Percentiles rank a stretch among this genome's conserved stretches.
These are phyloP conservation scores for Pristis pectinata DNA, from an alignment of 2,797 vertebrate species.

Conservation along the genomic window DNA sequence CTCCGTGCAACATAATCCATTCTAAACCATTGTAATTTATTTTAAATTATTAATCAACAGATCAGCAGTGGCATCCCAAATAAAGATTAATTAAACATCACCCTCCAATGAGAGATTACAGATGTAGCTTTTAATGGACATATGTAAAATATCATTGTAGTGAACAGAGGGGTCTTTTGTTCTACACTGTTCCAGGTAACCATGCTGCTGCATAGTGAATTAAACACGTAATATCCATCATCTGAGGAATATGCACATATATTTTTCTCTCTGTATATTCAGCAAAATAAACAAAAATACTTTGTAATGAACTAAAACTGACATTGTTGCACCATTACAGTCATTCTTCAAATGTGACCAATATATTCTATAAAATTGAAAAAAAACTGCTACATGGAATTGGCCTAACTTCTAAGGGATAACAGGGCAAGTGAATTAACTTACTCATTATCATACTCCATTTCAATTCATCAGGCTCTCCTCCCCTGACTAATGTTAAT, in stretches of 20 bases:
- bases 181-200: not conserved
- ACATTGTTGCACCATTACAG: not conserved
- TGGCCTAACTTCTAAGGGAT: not conserved
- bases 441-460: not conserved
- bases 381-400: not conserved
- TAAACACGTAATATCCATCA: not conserved
- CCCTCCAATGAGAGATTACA: constrained; percentile 30
- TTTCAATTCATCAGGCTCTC: constrained; percentile 19
- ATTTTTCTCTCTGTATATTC: not conserved
- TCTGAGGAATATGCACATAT: not conserved
- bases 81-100: constrained; percentile 37
- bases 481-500: not conserved
- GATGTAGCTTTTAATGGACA: constrained; percentile 33
- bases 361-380: not conserved
- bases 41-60: constrained; percentile 38
- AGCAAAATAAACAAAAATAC: not conserved
- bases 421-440: not conserved
- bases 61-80: constrained; percentile 37
- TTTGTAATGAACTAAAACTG: not conserved
- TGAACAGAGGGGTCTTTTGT: not conserved
- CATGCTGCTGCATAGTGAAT: not conserved
- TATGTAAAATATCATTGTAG: constrained; percentile 2
- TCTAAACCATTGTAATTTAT: constrained; percentile 34
- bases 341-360: not conserved
- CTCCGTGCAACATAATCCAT: constrained; percentile 36